phyloP scores from a whole-genome alignment of 1,140 invertebrate genomes.

The Leptopilina clavipes region DNA sequence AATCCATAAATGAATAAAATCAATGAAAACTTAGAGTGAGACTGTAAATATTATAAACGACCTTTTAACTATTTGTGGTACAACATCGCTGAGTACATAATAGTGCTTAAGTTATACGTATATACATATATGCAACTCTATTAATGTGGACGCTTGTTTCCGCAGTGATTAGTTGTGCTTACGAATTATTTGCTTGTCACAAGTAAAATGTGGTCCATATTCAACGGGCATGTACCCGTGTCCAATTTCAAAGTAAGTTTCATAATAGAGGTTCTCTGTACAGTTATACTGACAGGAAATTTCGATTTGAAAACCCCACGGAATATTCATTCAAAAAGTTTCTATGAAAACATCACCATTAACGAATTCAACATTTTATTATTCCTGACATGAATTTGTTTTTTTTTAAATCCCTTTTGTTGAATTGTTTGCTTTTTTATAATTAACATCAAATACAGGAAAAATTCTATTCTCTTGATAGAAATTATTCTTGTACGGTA shows the following conservation, averaged over 20 bases:
- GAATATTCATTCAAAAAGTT: slow-evolving; percentile 16
- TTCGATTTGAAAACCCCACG: slow-evolving; percentile 5
- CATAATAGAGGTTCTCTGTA: slow-evolving; percentile 19
- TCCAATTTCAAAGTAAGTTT: slow-evolving; percentile 31
- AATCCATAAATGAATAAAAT: no score
- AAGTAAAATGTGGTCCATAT: slow-evolving; percentile 27
- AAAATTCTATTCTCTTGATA: no score
- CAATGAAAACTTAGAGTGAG: not conserved
- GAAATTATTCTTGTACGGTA: no score
- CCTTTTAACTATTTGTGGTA: not conserved
- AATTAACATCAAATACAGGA: not conserved
- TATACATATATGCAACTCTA: not conserved
- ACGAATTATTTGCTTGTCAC: slow-evolving; percentile 31
- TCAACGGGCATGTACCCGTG: slow-evolving; percentile 23
- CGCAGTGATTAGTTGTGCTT: slow-evolving; percentile 24
- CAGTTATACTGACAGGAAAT: slow-evolving; percentile 21
- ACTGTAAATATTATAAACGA: not conserved
- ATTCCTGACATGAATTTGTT: not conserved
- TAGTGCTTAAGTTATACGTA: slow-evolving; percentile 13
- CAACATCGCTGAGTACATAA: not conserved
- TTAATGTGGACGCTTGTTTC: slow-evolving; percentile 12
- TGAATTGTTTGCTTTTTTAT: not conserved
- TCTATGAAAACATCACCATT: not conserved
- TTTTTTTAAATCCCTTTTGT: not conserved
- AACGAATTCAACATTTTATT: slow-evolving; percentile 21